Conservation (phyloP, 2,888 invertebrate genomes). For the Alsophila aescularia region DNA sequence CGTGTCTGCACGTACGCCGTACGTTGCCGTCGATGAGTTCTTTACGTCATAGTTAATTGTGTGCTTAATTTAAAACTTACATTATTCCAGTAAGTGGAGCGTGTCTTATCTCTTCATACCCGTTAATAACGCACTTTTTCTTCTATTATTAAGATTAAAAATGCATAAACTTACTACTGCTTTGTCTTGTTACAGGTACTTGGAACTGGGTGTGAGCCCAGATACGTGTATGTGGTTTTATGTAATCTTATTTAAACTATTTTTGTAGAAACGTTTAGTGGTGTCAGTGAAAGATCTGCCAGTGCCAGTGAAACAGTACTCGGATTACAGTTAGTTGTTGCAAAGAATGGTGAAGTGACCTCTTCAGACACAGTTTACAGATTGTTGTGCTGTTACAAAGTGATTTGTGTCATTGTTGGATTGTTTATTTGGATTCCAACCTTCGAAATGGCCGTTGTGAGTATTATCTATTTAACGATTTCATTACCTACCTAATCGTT, state of each 20-base stretch:
- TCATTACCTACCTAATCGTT: constrained; percentile 1
- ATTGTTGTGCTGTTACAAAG: constrained; percentile 67
- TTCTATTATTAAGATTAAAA: constrained; percentile 43
- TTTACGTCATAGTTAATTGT: constrained; percentile 79
- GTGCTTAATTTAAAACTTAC: constrained; percentile 65
- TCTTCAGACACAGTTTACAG: constrained; percentile 48
- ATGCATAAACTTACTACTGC: constrained; percentile 67
- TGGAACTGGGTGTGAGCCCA: constrained; percentile 82
- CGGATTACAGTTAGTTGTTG: constrained; percentile 58
- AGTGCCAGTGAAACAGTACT: constrained; percentile 56
- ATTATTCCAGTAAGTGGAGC: constrained; percentile 63
- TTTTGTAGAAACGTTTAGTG: constrained; percentile 63
- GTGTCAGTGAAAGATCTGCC: constrained; percentile 48
- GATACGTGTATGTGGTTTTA: constrained; percentile 81
- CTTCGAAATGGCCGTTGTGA: constrained; percentile 73
- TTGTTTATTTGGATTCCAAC: constrained; percentile 69
- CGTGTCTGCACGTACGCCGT: constrained; percentile 48
- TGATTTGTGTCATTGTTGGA: constrained; percentile 75
- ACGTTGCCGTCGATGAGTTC: constrained; percentile 48
- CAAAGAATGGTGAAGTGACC: constrained; percentile 67
- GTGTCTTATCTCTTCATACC: constrained; percentile 49
- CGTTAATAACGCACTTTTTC: constrained; percentile 38
- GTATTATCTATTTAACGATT: constrained; percentile 45
- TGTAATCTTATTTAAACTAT: constrained; percentile 75
- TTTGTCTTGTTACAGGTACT: constrained; percentile 84